Conservation (phyloP, 1,140 invertebrate genomes). For the Bradynema listronoti region DNA sequence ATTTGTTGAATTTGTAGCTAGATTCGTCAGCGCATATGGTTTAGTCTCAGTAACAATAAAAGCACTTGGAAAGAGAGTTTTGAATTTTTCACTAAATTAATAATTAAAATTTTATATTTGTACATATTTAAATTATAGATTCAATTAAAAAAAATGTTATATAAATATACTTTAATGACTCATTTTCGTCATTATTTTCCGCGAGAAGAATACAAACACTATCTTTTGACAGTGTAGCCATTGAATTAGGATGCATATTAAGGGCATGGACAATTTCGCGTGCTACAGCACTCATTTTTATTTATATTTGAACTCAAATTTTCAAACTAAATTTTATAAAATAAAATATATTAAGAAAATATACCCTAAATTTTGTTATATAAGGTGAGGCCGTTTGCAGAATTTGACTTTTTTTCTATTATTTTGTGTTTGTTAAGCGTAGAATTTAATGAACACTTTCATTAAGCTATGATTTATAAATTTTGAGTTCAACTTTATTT, state of each 20-base stretch:
- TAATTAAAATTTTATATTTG: too few species aligned
- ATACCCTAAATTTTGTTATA: too few species aligned
- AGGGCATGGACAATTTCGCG: constrained; percentile 20
- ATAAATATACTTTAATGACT: neutral
- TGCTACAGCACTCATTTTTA: constrained; percentile 29
- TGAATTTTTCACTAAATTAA: neutral
- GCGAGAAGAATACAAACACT: neutral
- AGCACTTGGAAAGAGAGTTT: constrained; percentile 9
- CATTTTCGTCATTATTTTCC: neutral
- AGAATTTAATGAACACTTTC: too few species aligned
- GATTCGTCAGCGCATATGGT: neutral
- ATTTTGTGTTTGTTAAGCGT: too few species aligned
- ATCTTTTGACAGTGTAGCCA: neutral
- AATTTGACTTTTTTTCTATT: too few species aligned
- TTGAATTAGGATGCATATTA: constrained; percentile 23
- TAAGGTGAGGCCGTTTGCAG: neutral
- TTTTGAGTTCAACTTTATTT: too few species aligned
- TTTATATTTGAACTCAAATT: neutral
- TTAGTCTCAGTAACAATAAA: constrained; percentile 3
- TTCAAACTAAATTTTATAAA: neutral
- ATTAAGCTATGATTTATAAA: too few species aligned
- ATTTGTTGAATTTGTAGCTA: neutral
- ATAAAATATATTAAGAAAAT: neutral
- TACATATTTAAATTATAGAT: too few species aligned
- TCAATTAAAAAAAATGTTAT: neutral